phyloP scores from a whole-genome alignment of 2,888 invertebrate genomes.

The Lordiphosa fenestrarum region DNA sequence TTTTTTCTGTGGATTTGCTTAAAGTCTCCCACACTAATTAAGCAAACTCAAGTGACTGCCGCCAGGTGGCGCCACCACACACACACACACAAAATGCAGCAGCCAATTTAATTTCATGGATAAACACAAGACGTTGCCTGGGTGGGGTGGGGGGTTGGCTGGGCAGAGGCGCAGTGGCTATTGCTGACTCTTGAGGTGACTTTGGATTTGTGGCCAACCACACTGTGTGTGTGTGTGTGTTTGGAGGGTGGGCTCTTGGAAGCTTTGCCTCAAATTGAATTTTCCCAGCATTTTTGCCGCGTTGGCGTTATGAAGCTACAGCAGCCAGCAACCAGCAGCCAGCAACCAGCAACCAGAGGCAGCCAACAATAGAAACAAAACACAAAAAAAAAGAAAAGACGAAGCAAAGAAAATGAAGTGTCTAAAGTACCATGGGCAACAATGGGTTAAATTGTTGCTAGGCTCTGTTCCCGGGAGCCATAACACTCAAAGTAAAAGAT shows the following conservation, averaged over 20 bases:
- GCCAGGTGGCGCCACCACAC: conserved; percentile 45
- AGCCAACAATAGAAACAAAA: conserved; percentile 31
- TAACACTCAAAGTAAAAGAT: not conserved
- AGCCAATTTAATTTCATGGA: conserved; percentile 66
- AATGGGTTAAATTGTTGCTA: conserved; percentile 14
- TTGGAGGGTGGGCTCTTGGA: conserved; percentile 12
- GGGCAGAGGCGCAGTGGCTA: too few relatives aligned
- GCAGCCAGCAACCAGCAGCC: conserved; percentile 6
- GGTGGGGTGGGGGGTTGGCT: not conserved
- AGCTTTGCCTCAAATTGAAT: conserved; percentile 64
- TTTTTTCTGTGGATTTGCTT: not conserved
- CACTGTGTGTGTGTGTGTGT: not conserved
- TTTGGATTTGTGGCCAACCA: conserved; percentile 48
- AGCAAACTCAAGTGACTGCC: conserved; percentile 32
- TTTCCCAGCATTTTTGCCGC: conserved; percentile 60
- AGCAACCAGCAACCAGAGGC: conserved; percentile 9
- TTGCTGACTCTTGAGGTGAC: conserved; percentile 35
- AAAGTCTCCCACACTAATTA: conserved; percentile 31
- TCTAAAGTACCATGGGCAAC: conserved; percentile 37
- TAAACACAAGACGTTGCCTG: conserved; percentile 51
- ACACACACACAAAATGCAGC: conserved; percentile 39
- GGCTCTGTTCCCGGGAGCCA: not conserved
- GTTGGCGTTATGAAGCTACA: conserved; percentile 37
- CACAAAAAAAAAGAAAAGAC: too few relatives aligned
- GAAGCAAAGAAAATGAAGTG: conserved; percentile 34